Evolutionary conservation across 1,140 invertebrate genomes (phyloP).

Genomic region (Brachionus manjavacas): DNA sequence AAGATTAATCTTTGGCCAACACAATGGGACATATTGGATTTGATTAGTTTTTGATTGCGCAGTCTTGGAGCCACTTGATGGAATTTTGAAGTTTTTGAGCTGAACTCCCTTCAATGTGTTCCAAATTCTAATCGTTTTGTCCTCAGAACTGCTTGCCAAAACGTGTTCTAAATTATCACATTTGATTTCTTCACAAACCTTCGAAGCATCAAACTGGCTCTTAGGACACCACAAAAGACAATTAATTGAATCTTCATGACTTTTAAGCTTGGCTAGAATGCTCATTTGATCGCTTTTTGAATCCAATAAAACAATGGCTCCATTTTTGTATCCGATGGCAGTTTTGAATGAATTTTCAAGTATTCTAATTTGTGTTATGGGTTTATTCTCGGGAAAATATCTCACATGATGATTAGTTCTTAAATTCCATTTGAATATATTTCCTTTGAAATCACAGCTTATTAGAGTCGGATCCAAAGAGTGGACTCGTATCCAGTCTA

Average conservation of each 20-base stretch:
- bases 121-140: slow-evolving; percentile 38
- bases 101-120: not conserved
- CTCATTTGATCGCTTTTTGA: not conserved
- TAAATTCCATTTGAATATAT: slow-evolving; percentile 34
- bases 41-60: not conserved
- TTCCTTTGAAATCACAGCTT: slow-evolving; percentile 33
- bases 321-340: slow-evolving; percentile 21
- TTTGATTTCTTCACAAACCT: not conserved
- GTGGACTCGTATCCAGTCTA: not conserved
- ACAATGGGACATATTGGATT: not conserved
- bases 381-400: slow-evolving; percentile 40
- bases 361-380: slow-evolving; percentile 28
- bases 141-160: slow-evolving; percentile 2
- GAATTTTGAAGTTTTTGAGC: not conserved
- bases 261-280: slow-evolving; percentile 1
- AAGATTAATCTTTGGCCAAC: slow-evolving; percentile 9
- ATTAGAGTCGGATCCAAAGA: not conserved
- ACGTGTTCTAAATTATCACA: not conserved
- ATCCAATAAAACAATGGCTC: slow-evolving; percentile 19
- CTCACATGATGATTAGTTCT: not conserved
- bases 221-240: slow-evolving; percentile 1
- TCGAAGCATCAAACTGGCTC: not conserved
- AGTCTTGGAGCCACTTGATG: not conserved
- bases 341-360: not conserved
- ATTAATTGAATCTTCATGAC: slow-evolving; percentile 36